These are phyloP conservation scores for Zosterops lateralis DNA, from an alignment of 2,113 vertebrate species.

Conservation along the genomic window DNA sequence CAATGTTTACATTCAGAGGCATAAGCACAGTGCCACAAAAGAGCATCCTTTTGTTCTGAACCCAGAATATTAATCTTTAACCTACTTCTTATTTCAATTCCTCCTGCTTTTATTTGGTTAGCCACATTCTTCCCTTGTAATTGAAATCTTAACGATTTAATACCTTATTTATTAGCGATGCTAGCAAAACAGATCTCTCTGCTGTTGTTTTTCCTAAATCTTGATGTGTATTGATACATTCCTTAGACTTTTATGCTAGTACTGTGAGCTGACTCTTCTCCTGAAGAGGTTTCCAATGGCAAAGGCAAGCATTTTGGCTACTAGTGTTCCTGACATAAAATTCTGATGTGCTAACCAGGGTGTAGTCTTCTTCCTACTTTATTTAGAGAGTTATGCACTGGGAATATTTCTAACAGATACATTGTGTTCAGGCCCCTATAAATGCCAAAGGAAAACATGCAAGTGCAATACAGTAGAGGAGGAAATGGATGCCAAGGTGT, in stretches of 20 bases:
- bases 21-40: conserved; percentile 79
- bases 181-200: not conserved
- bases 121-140: conserved; percentile 63
- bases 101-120: conserved; percentile 52
- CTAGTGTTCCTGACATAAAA: not conserved
- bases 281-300: not conserved
- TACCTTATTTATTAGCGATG: conserved; percentile 46
- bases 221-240: conserved; percentile 31
- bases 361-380: not conserved
- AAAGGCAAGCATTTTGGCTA: not conserved
- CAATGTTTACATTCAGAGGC: conserved; percentile 87
- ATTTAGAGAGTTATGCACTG: not conserved
- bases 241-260: not conserved
- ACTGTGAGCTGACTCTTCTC: not conserved
- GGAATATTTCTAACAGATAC: not conserved
- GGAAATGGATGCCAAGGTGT: not conserved
- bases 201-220: conserved; percentile 46
- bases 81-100: conserved; percentile 71
- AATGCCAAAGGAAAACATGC: not conserved
- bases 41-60: conserved; percentile 81
- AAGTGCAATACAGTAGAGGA: not conserved
- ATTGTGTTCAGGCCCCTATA: not conserved
- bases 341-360: not conserved
- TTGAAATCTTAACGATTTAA: conserved; percentile 74
- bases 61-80: conserved; percentile 83